These are phyloP conservation scores for Cosmia trapezina DNA, from an alignment of 2,888 invertebrate species.

Conservation along the genomic window DNA sequence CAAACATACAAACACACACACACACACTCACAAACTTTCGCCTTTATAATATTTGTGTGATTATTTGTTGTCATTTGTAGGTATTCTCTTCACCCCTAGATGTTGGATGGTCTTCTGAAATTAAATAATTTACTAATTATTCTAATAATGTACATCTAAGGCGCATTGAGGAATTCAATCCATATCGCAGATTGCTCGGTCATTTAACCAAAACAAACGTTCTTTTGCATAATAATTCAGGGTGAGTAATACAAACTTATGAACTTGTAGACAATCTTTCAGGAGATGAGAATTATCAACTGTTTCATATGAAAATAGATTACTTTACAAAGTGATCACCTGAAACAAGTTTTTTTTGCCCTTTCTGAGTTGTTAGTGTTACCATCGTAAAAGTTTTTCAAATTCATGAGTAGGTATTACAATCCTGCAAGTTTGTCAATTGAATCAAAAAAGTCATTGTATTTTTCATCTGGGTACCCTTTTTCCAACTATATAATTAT, in stretches of 20 bases:
- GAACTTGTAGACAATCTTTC: too few species aligned
- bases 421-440: too few species aligned
- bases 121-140: not conserved
- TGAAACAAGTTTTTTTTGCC: too few species aligned
- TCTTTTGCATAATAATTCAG: not conserved
- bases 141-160: not conserved
- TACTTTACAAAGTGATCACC: too few species aligned
- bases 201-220: conserved; percentile 16
- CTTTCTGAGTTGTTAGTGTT: too few species aligned
- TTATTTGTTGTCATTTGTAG: too few species aligned
- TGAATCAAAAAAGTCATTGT: too few species aligned
- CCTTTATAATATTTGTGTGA: too few species aligned
- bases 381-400: too few species aligned
- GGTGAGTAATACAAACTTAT: not conserved
- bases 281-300: not conserved
- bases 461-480: not conserved
- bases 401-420: too few species aligned
- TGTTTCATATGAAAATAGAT: not conserved
- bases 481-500: not conserved
- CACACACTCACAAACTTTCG: too few species aligned
- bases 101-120: not conserved
- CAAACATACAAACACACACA: too few species aligned
- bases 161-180: conserved; percentile 3
- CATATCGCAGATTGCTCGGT: conserved; percentile 9
- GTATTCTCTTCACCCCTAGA: not conserved